Conservation (phyloP, 2,888 invertebrate genomes). For the Gymnosoma rotundatum region DNA sequence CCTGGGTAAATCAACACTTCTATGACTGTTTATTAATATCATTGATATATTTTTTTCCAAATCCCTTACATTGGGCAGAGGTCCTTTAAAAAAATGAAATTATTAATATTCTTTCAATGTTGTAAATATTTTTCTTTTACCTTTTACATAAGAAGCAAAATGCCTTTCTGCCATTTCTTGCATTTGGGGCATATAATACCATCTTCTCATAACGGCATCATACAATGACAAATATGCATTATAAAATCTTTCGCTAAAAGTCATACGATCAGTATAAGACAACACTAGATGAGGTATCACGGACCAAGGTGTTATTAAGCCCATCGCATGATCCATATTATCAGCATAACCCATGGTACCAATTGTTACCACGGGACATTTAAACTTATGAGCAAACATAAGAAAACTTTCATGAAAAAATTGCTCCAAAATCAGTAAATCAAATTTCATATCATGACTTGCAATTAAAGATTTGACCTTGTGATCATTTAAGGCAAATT, state of each 20-base stretch:
- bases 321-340: constrained; percentile 82
- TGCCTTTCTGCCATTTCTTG: constrained; percentile 80
- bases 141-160: constrained; percentile 75
- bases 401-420: constrained; percentile 82
- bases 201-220: constrained; percentile 78
- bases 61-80: constrained; percentile 81
- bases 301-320: constrained; percentile 80
- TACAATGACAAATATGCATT: constrained; percentile 80
- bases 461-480: constrained; percentile 77
- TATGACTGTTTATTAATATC: constrained; percentile 83
- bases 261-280: constrained; percentile 81
- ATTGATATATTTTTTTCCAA: constrained; percentile 83
- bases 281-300: constrained; percentile 79
- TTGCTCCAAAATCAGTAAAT: constrained; percentile 82
- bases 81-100: constrained; percentile 70
- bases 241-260: constrained; percentile 79
- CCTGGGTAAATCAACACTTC: constrained; percentile 82
- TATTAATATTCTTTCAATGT: background rate
- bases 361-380: constrained; percentile 81
- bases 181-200: constrained; percentile 80
- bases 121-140: constrained; percentile 68
- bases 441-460: constrained; percentile 81
- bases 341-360: constrained; percentile 82
- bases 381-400: constrained; percentile 82
- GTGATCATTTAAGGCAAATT: constrained; percentile 78